Percentiles rank a stretch among this genome's conserved stretches.
These are phyloP conservation scores for Alectura lathami DNA, from an alignment of 2,113 vertebrate genomes.

Conservation along the genomic window DNA sequence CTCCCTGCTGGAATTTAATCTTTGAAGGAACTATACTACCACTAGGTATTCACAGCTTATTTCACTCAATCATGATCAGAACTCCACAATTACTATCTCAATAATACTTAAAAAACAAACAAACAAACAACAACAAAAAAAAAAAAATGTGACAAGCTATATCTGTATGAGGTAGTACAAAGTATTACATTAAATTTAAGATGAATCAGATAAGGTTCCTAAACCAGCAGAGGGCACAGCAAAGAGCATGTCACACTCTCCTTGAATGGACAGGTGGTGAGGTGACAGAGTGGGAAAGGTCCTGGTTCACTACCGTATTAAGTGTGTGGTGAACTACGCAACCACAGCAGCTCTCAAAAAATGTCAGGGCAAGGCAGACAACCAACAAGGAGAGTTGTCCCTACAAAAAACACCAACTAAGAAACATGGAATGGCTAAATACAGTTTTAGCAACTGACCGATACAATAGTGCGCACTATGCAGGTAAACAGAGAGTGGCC, in stretches of 20 bases:
- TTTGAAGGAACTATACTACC: neutral
- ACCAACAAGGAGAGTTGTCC: neutral
- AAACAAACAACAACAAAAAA: too few species aligned
- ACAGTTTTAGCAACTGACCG: neutral
- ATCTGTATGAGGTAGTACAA: neutral
- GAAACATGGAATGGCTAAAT: neutral
- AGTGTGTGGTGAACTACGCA: neutral
- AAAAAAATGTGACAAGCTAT: neutral
- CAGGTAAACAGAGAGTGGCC: neutral
- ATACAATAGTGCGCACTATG: neutral
- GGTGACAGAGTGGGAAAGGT: neutral
- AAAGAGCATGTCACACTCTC: neutral
- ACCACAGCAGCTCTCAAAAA: neutral
- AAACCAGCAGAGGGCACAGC: constrained; percentile 20
- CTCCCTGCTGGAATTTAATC: neutral
- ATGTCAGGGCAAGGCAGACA: neutral
- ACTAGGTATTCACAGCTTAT: neutral
- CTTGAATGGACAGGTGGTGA: neutral
- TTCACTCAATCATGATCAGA: neutral
- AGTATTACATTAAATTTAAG: neutral
- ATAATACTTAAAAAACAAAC: too few species aligned
- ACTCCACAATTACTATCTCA: neutral
- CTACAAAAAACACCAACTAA: neutral
- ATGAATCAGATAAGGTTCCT: neutral
- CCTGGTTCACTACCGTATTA: neutral